Conservation (phyloP, 2,797 vertebrate genomes). For the Pterois miles region DNA sequence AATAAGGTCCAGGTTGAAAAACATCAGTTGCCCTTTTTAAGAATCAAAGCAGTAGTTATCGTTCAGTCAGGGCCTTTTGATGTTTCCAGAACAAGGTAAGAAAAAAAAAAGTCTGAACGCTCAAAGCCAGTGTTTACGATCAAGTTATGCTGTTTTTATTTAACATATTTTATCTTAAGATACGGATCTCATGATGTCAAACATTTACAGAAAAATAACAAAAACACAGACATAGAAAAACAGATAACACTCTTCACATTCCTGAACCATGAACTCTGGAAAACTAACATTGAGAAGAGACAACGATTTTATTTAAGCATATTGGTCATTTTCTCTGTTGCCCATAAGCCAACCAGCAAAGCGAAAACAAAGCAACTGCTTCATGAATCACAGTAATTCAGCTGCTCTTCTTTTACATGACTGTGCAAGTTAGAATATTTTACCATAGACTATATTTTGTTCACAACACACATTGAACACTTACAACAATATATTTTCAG, state of each 20-base stretch:
- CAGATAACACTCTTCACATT: not conserved
- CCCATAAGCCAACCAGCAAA: not conserved
- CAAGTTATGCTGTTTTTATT: not conserved
- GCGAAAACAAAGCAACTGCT: not conserved
- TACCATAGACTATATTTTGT: not conserved
- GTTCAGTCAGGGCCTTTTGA: not conserved
- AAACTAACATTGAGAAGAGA: not conserved
- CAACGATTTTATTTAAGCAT: not conserved
- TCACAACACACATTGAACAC: slow-evolving; percentile 3
- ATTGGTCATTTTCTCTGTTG: not conserved
- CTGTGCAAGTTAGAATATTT: not conserved
- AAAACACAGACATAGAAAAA: not conserved
- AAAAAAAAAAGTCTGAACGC: not conserved
- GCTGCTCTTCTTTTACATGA: not conserved
- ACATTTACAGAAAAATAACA: slow-evolving; percentile 8
- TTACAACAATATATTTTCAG: not conserved
- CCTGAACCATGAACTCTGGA: not conserved
- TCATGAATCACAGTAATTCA: not conserved
- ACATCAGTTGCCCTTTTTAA: not conserved
- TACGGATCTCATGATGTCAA: not conserved
- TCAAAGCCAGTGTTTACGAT: not conserved
- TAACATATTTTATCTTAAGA: not conserved
- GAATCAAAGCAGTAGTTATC: not conserved
- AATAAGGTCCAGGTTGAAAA: not conserved
- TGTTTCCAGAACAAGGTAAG: not conserved